Percentiles rank a stretch among this genome's conserved stretches.
Evolutionary conservation across 2,888 invertebrate species (phyloP).

Genomic region (Coelopa pilipes): DNA sequence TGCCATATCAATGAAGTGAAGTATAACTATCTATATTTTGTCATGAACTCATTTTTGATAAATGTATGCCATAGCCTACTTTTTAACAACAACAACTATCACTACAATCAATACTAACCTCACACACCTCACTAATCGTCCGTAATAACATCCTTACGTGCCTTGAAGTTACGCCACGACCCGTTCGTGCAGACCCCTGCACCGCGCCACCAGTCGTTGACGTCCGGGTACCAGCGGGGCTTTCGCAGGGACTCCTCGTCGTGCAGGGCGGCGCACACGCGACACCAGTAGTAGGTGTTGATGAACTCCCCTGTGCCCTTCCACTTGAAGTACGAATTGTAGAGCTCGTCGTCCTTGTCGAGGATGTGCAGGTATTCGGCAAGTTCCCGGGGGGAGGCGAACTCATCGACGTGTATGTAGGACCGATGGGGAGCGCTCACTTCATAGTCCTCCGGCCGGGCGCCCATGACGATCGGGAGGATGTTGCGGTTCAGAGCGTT

Average conservation of each 20-base stretch:
- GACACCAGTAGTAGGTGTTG: conserved; percentile 86
- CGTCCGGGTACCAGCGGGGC: conserved; percentile 70
- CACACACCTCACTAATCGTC: conserved; percentile 60
- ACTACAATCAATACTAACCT: conserved; percentile 31
- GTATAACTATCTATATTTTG: too few relatives aligned
- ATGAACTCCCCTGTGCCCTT: conserved; percentile 95
- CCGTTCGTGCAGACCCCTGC: conserved; percentile 80
- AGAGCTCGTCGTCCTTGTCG: conserved; percentile 87
- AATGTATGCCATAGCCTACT: conserved; percentile 26
- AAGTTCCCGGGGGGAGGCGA: conserved; percentile 85
- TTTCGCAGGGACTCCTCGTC: conserved; percentile 64
- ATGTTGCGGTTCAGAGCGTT: conserved; percentile 90
- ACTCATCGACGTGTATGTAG: conserved; percentile 96
- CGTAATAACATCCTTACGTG: conserved; percentile 66
- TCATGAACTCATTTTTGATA: background rate
- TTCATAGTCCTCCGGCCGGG: conserved; percentile 89
- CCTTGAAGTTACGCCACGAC: conserved; percentile 73
- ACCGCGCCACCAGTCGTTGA: conserved; percentile 94
- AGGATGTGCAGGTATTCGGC: conserved; percentile 87
- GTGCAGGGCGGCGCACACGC: conserved; percentile 72
- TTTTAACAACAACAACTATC: conserved; percentile 38
- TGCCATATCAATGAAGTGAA: too few relatives aligned
- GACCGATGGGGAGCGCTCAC: conserved; percentile 89
- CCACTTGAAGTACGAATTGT: conserved; percentile 96
- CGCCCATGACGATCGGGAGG: conserved; percentile 96